Conservation (phyloP, 1,140 invertebrate genomes). For the Augochlora pura region DNA sequence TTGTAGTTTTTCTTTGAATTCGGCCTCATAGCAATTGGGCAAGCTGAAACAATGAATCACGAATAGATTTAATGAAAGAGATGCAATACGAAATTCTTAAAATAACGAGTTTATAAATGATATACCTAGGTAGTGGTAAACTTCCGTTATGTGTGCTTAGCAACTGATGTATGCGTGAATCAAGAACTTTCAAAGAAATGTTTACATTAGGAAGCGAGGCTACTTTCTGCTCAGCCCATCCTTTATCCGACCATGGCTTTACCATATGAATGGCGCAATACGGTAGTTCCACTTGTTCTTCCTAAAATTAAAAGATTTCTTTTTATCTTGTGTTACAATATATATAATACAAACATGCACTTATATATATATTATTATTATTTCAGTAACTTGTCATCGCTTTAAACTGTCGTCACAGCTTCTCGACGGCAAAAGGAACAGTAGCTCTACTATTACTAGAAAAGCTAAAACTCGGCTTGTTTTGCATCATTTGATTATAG, state of each 20-base stretch:
- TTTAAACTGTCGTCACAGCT: conserved; percentile 70
- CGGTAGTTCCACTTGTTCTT: conserved; percentile 80
- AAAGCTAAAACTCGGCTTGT: conserved; percentile 68
- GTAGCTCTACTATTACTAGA: conserved; percentile 68
- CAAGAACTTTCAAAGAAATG: conserved; percentile 84
- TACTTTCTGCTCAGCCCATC: conserved; percentile 89
- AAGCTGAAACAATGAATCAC: conserved; percentile 81
- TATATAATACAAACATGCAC: not conserved
- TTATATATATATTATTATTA: too few species aligned
- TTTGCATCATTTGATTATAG: conserved; percentile 53
- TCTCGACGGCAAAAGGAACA: conserved; percentile 66
- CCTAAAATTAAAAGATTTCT: conserved; percentile 71
- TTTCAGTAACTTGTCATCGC: conserved; percentile 65
- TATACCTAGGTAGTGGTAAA: conserved; percentile 86
- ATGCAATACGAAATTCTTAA: not conserved
- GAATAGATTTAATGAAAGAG: conserved; percentile 39
- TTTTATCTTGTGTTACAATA: not conserved
- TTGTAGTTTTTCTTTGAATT: conserved; percentile 83
- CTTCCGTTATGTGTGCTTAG: conserved; percentile 86
- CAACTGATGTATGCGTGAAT: conserved; percentile 84
- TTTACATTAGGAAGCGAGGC: conserved; percentile 87
- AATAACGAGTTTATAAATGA: conserved; percentile 13
- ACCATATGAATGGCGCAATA: conserved; percentile 84
- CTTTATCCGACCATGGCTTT: conserved; percentile 82
- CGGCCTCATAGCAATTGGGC: conserved; percentile 88